Evolutionary conservation across 2,113 vertebrate species (phyloP), one percentile per base, ranked within the genome.

Genomic region (Pachypanchax playfairii): DNA sequence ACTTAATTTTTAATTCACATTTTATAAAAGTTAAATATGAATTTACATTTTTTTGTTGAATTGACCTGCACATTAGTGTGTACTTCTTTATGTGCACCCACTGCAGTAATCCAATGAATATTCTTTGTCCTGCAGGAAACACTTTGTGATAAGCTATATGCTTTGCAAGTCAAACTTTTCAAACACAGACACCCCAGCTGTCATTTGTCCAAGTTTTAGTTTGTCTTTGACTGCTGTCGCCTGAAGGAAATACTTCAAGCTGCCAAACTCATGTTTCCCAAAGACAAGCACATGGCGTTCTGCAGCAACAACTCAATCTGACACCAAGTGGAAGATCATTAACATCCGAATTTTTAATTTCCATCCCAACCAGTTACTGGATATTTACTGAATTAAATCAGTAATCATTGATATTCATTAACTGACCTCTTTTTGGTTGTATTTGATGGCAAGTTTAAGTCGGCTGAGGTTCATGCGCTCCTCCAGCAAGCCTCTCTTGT

Each of bases 381-480:
- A 20, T 15, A 28, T 33, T 35, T 8, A 4, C 20, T 1, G 0
- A 21, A 54, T 49, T 21, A 44, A 56, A 62, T 14, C 3, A 6
- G 22, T 41, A 26, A 29, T 18, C 42, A 29, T 20, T 42, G 24
- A 31, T 6, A 20, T 39, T 41, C n/a, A 48, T 35, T 10, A 20
- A 7, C 15, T 1, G 62, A 98, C 97, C 95, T 99, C 97, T 79
- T 99, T 99, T 78, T 99, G 97, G 86, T 99, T 98, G 88, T 99
- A 99, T 73, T 97, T 99, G 88, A 99, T 99, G 66, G 97, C 97
- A 55, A 99, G 94, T 85, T 99, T 99, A 69, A 99, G 93, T 49
- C 97, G 95, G 78, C 97, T 98, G 83, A 99, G 91, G 80, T 98
- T 98, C 97, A 98, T 98, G 58, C 97, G 95, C 73, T 99, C 97